Conservation (phyloP, 2,113 vertebrate species). For the Silurus meridionalis region DNA sequence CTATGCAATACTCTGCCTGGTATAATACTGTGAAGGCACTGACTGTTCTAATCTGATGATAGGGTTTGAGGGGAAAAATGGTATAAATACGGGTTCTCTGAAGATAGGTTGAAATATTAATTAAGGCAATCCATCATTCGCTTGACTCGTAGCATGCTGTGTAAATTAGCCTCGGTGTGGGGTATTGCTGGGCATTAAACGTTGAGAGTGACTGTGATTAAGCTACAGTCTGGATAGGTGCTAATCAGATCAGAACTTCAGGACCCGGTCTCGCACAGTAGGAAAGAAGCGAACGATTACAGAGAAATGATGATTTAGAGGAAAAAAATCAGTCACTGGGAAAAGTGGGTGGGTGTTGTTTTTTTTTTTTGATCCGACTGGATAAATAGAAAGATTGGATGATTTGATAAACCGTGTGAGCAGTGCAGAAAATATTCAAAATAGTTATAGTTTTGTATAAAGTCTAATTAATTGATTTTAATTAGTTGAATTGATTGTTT, state of each 20-base stretch:
- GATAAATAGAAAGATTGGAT: neutral
- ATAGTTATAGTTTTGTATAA: no score
- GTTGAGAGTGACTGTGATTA: constrained; percentile 5
- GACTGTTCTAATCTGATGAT: neutral
- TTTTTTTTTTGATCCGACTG: neutral
- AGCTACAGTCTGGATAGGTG: neutral
- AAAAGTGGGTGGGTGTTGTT: neutral
- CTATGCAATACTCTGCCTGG: neutral
- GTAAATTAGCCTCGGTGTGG: neutral
- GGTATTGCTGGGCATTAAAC: neutral
- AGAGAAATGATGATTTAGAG: constrained; percentile 14
- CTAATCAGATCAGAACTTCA: constrained; percentile 33
- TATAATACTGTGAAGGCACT: neutral
- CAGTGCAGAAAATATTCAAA: neutral
- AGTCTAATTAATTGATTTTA: neutral
- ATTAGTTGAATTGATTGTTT: no score
- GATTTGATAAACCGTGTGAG: neutral
- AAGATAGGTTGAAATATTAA: constrained; percentile 22
- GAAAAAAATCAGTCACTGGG: neutral
- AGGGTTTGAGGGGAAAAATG: constrained; percentile 9
- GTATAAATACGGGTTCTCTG: neutral
- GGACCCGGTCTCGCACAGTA: neutral
- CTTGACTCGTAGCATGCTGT: constrained; percentile 3
- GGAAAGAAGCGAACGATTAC: neutral
- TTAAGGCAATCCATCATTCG: constrained; percentile 25